Base-by-base conservation (phyloP, 2,888 invertebrate species). In the Cryptosula pallasiana region DNA sequence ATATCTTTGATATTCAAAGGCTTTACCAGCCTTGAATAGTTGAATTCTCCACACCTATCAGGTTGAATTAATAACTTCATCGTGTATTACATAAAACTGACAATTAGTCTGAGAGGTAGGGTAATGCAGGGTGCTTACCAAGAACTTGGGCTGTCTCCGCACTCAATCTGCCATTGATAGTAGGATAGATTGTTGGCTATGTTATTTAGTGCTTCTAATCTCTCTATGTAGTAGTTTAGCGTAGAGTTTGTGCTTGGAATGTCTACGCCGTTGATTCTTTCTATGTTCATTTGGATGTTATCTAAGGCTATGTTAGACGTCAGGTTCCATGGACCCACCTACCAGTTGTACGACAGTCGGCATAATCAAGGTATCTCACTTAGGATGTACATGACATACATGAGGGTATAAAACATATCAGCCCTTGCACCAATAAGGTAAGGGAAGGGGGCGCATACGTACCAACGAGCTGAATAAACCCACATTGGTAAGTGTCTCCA, bases 281-380 rank as follows among this genome's bases (percentile, higher is more conserved):
- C 45, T 27, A 20, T 70, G 45, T 70, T 70, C 23, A 70, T 36
- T 29, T 36, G 13, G 9, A 70, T 70, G 32, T 70, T 70, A 54
- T 54, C 55, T 23, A 36, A 25, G 45, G 70, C 70, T 54, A 70
- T 70, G 32, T 54, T 35, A 9, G 70, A 70, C n/a, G 70, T 70
- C 45, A 70, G 45, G 25, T 70, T 70, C 70, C 70, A 70, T 5
- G 70, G 70, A 9, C 70, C 70, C n/a, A 70, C 55, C 70, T 70
- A 23, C 9, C 3, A 20, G 25, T 27, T 20, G 20, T 45, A 45
- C 45, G 20, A 20, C 45, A 45, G n/a, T n/a, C n/a, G n/a, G n/a
- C n/a, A n/a, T n/a, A n/a, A n/a, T n/a, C n/a, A n/a, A n/a, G n/a
- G n/a, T n/a, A n/a, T n/a, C n/a, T n/a, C n/a, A n/a, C n/a, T n/a